Conservation (phyloP, 2,113 vertebrate genomes). For the Bubalus kerabau region DNA sequence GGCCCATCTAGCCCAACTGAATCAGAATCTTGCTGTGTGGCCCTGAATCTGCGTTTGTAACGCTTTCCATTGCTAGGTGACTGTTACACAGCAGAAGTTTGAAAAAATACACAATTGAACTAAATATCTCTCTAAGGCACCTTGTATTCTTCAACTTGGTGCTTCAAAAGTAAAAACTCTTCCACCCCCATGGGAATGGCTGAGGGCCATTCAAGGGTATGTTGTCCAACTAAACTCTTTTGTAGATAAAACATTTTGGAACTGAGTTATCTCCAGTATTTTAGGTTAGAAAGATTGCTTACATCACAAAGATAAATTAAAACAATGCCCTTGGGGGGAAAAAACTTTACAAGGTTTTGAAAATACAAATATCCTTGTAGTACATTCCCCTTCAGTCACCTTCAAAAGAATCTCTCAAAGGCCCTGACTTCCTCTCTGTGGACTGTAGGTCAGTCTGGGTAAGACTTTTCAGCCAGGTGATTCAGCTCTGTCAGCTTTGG, state of each 20-base stretch:
- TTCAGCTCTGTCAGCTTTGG: slow-evolving; percentile 45
- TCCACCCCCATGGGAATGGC: background rate
- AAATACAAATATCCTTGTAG: background rate
- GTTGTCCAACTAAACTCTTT: background rate
- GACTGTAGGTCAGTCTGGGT: background rate
- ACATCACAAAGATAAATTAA: background rate
- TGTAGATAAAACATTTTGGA: slow-evolving; percentile 2
- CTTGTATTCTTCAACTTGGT: background rate
- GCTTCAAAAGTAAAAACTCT: background rate
- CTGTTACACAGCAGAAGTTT: background rate
- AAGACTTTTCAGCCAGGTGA: background rate
- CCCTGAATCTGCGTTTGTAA: background rate
- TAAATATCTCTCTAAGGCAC: background rate
- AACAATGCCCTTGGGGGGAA: background rate
- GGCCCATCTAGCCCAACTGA: background rate
- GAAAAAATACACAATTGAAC: background rate
- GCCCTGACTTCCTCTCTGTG: background rate
- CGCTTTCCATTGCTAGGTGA: background rate
- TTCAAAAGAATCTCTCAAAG: background rate
- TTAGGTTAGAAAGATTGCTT: background rate
- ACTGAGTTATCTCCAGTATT: background rate
- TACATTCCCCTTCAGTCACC: background rate
- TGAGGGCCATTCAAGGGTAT: background rate
- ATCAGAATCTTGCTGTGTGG: background rate
- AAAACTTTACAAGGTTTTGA: background rate